Evolutionary conservation across 2,113 vertebrate species (phyloP), one percentile per base, ranked within the genome.

Genomic region (Aegotheles bennettii): DNA sequence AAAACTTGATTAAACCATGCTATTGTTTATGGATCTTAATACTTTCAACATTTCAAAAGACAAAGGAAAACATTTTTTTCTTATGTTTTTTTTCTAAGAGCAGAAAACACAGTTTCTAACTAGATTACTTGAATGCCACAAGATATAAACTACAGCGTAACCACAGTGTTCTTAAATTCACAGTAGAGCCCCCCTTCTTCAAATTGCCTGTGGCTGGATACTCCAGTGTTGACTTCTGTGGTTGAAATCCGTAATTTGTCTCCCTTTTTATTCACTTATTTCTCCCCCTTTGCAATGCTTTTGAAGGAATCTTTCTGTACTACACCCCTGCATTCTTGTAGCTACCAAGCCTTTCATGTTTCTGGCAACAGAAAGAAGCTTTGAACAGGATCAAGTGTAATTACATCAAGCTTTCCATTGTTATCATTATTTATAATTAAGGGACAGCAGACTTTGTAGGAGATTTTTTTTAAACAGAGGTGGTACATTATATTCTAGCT

Each of bases 1-100:
- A 95, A 95, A 84, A 57, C 42, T 90, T 94, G 90, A 96, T 97
- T 85, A 92, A 96, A 96, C 92, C 74, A 78, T 65, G 64, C 25
- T 84, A 94, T 78, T 95, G 47, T 90, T 96, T 90, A 35, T 17
- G 16, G 33, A 57, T 74, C 48, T 82, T 93, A 89, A 79, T 94
- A 57, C 24, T 94, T 97, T 96, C 69, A 95, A 95, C 40, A 42
- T 90, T 73, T 93, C 84, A 79, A 91, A 76, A 64, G 68, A 54
- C 60, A 81, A 61, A 82, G 84, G 18, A 84, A 76, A 40, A 13
- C 40, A 8, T 88, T 74, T 70, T 38, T 91, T 94, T 79, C 20
- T 38, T 29, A 11, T 61, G 25, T 21, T 21, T 81, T 45, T n/a
- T 47, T 57, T 26, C n/a, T 65, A 75, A 81, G 14, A 42, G 63